A percentile compares a stretch with the other conserved stretches of the same genome.
Conservation (phyloP, 2,797 vertebrate genomes). For the Hozukius guyotensis region DNA sequence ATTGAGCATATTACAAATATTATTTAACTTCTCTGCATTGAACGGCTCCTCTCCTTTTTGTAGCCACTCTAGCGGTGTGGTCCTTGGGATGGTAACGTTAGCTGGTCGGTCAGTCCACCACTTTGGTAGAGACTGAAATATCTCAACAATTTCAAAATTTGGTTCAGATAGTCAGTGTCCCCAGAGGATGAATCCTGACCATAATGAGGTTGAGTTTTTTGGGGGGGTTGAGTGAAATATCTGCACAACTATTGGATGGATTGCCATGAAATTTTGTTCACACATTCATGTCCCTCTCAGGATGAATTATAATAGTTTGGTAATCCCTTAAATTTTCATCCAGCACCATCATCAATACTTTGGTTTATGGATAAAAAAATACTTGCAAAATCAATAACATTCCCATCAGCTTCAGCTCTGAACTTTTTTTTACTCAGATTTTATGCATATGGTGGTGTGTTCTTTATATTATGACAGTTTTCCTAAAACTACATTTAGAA, state of each 20-base stretch:
- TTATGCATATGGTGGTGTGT: neutral
- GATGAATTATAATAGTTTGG: neutral
- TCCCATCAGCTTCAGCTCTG: neutral
- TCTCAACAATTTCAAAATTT: neutral
- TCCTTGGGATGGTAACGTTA: neutral
- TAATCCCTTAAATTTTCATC: neutral
- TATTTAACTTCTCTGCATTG: neutral
- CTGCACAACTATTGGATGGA: neutral
- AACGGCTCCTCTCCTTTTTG: neutral
- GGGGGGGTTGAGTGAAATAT: neutral
- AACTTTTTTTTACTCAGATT: neutral
- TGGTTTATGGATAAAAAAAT: neutral
- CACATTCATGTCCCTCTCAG: neutral
- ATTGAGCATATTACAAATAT: neutral
- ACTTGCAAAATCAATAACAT: neutral
- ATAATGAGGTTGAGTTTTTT: neutral
- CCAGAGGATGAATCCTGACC: neutral
- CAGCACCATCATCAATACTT: neutral
- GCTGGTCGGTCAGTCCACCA: neutral
- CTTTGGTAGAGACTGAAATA: neutral
- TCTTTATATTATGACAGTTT: too few species aligned
- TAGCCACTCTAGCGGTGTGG: too few species aligned
- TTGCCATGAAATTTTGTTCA: neutral
- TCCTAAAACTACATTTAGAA: neutral
- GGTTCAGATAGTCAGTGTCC: neutral